Conservation (phyloP, 2,797 vertebrate species). For the Simalia tracyae region DNA sequence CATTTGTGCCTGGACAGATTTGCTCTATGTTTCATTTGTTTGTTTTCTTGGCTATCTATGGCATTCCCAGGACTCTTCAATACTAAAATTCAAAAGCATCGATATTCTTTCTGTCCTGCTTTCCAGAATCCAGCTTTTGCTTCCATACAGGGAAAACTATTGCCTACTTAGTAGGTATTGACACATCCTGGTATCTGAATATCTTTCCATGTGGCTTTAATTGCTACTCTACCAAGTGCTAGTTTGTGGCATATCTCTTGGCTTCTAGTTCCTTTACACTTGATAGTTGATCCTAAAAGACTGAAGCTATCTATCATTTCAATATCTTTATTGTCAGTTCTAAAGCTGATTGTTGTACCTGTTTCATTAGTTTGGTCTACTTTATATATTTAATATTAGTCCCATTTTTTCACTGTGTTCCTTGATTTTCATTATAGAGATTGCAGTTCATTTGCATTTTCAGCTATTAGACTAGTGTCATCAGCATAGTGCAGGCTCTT, state of each 20-base stretch:
- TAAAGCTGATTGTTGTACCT: not conserved
- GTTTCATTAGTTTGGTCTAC: not conserved
- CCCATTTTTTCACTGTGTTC: not conserved
- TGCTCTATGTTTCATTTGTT: not conserved
- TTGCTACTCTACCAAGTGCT: not conserved
- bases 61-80: not conserved
- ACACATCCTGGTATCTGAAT: not conserved
- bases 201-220: not conserved
- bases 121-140: not conserved
- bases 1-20: not conserved
- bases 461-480: not conserved
- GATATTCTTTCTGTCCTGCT: not conserved
- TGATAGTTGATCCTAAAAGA: not conserved
- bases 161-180: not conserved
- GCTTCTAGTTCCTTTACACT: not conserved
- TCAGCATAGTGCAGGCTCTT: not conserved
- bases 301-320: not conserved
- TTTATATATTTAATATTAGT: not conserved
- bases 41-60: not conserved
- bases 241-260: not conserved
- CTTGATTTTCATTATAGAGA: not conserved
- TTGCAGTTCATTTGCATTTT: not conserved
- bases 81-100: not conserved
- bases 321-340: not conserved
- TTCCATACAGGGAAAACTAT: not conserved